Evolutionary conservation across 35 echinoderm and acorn worm genomes (phyloP), one percentile per base, ranked within the genome.

Genomic region (Lytechinus variegatus): DNA sequence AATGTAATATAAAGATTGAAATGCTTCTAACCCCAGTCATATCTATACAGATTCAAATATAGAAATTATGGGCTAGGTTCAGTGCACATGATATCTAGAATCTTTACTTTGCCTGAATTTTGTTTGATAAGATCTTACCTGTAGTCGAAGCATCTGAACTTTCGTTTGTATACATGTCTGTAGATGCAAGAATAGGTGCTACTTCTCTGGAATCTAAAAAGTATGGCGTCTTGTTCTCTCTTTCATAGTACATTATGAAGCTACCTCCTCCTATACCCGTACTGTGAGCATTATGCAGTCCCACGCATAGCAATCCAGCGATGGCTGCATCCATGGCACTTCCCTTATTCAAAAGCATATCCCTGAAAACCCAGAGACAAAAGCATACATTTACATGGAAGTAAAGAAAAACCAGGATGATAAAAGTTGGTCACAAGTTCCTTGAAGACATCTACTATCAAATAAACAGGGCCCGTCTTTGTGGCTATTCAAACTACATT

Each of bases 281-380:
- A 95, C 97, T 99, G 54, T 99, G 98, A 2, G 95, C n/a, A 92
- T 96, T 97, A 52, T 95, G 91, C 1, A 99, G 86, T 54, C 98
- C 97, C 10, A 95, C 92, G 54, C 98, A 99, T 90, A 99, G 79
- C 24, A 99, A 60, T 19, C 87, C 87, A 28, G 96, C 96, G 16
- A 99, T 96, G 89, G 94, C 95, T 11, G 96, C 98, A 94, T 99
- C 98, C 11, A 96, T 96, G 19, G 98, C 98, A 29, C 93, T 94
- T 16, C 98, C 98, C 3, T 92, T 96, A 10, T 94, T 58, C 29
- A 27, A 33, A 61, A 99, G 92, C 4, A 99, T 96, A 95, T 99
- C 98, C 52, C 98, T 97, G 91, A 9, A 95, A 66, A 24, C 55
- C 33, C 55, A 66, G 27, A 86, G 58, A 60, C 2, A 27, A 8